Percentiles rank a stretch among this genome's conserved stretches.
phyloP scores from a whole-genome alignment of 2,797 vertebrate genomes.

The Vipera latastei region DNA sequence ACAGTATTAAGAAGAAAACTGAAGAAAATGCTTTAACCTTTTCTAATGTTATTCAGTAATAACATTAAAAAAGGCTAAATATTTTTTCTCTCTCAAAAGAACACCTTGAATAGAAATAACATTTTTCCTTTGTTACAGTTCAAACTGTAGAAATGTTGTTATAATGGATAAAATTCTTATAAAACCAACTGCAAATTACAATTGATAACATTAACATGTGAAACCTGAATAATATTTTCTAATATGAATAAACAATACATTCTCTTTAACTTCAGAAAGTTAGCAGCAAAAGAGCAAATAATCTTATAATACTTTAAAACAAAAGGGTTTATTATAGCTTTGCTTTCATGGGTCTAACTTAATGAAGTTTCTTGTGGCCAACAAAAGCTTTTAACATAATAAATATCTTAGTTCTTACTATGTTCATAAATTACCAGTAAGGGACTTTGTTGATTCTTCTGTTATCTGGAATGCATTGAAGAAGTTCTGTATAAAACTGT shows the following conservation, averaged over 20 bases:
- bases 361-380: not conserved
- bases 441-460: not conserved
- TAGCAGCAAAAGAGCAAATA: not conserved
- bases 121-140: not conserved
- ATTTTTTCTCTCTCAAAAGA: not conserved
- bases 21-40: not conserved
- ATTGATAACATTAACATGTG: not conserved
- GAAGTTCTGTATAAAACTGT: not conserved
- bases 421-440: not conserved
- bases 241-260: not conserved
- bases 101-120: not conserved
- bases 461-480: not conserved
- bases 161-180: not conserved
- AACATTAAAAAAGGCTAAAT: not conserved
- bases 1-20: not conserved
- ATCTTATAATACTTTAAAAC: not conserved
- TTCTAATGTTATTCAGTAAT: not conserved
- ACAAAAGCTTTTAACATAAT: not conserved
- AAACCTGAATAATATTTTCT: not conserved
- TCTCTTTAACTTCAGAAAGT: not conserved
- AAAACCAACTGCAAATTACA: not conserved
- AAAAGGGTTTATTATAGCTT: not conserved
- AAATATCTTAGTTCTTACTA: not conserved
- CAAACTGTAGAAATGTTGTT: not conserved
- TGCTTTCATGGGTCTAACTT: not conserved